Percentiles rank a stretch among this genome's conserved stretches.
These are phyloP conservation scores for Furnarius figulus DNA, from an alignment of 2,113 vertebrate genomes.

Conservation along the genomic window DNA sequence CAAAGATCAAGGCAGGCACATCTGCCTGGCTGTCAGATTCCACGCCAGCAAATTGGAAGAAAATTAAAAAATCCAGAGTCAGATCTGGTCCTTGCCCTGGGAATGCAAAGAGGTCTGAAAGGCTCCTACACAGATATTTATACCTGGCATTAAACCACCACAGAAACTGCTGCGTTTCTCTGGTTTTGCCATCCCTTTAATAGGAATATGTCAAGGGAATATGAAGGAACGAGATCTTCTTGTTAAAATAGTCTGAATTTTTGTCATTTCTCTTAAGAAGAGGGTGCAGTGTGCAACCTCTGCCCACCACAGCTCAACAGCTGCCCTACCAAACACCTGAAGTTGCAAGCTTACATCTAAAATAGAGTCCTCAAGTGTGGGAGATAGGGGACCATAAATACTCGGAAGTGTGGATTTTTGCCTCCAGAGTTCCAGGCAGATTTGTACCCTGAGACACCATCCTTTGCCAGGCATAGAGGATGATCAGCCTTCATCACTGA, in stretches of 20 bases:
- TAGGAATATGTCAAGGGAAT: neutral
- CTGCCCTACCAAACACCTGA: neutral
- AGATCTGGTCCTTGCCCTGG: neutral
- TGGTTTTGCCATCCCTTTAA: neutral
- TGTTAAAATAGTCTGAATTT: neutral
- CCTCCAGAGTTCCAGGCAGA: neutral
- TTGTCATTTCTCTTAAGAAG: neutral
- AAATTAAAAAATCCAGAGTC: neutral
- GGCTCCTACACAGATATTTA: neutral
- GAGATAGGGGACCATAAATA: neutral
- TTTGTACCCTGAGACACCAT: neutral
- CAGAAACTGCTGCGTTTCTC: neutral
- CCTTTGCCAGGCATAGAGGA: neutral
- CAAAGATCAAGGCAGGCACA: constrained; percentile 2
- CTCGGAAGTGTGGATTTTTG: neutral
- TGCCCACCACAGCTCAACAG: neutral
- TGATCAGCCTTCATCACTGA: neutral
- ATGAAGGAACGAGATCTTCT: neutral
- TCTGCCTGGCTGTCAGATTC: constrained; percentile 32
- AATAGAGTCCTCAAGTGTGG: neutral
- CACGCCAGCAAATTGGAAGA: neutral
- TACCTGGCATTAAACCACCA: neutral
- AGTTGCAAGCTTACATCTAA: neutral
- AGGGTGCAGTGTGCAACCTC: neutral
- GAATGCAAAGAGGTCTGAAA: neutral